Evolutionary conservation across 2,113 vertebrate genomes (phyloP), one percentile per base, ranked within the genome.

Genomic region (Sander vitreus): DNA sequence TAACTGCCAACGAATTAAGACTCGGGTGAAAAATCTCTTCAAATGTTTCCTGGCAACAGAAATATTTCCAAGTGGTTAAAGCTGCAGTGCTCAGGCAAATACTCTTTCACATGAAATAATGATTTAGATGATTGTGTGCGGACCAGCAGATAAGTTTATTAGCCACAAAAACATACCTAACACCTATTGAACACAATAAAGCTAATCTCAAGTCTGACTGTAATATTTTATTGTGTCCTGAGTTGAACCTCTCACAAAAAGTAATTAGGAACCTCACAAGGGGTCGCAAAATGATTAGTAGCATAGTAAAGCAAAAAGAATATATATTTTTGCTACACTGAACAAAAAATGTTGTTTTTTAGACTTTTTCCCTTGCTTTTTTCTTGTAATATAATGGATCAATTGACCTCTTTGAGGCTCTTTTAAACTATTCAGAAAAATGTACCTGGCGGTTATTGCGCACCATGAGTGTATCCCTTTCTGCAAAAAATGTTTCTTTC

Each of bases 11-110:
- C 51, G 60, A 90, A 93, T 92, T 70, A 88, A 79, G 80, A 84
- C 54, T 87, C 1, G 43, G 78, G 70, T 81, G 43, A 86, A 92
- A 84, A 86, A 80, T 88, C 72, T 85, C 84, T 83, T 86, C 85
- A 90, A 93, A 90, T 90, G 91, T 93, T 93, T 93, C 93, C 93
- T 93, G 93, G 93, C 93, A 92, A 91, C 78, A 86, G 47, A 78
- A 81, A 91, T 90, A 90, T 94, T 94, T 94, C 93, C 91, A 92
- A 88, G 92, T 76, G 87, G 93, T 93, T 94, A 93, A 92, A 88
- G 78, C 84, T 81, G 78, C 76, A 76, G 67, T 21, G 80, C 78
- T 80, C 80, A 88, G 80, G 84, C 82, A 88, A 88, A 78, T 72
- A 72, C 78, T 73, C 71, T 59, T 78, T 79, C 54, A 64, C 84